Evolutionary conservation across 2,797 vertebrate genomes (phyloP), one percentile per base, ranked within the genome.

Genomic region (Atherinosoma microstoma): DNA sequence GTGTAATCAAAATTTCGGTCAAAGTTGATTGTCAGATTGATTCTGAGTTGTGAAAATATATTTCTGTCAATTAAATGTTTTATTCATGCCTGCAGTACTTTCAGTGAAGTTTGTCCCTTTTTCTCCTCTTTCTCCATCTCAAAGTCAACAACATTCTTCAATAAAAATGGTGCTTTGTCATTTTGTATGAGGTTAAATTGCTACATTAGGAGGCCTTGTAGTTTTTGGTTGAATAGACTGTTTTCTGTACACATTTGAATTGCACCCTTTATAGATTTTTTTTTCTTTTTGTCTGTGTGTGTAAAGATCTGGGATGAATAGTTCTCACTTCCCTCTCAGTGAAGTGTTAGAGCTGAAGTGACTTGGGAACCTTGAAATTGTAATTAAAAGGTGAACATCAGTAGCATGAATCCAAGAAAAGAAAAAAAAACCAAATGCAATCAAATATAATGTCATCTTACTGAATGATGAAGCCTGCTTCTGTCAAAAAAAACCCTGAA

Each of bases 331-430:
- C 79, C 51, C 64, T 84, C 80, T 79, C 59, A 60, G 67, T 45
- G 78, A 81, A 82, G 73, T 16, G 15, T 75, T 73, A 66, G 84
- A 87, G 84, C 70, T 86, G 60, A 88, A 92, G 87, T 91, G 89
- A 68, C 49, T 83, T 15, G 0, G 62, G 70, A 87, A 85, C 91
- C 91, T 93, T 92, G 90, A 87, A 76, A 83, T 85, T 84, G 76
- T 85, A 89, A 91, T 92, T 90, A 92, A 92, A 89, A 84, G 80
- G 65, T 82, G 83, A 90, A 83, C 71, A 58, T 79, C 76, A 65
- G 40, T 57, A 58, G 79, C 63, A 82, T 76, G 82, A 87, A 89
- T 80, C 79, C 67, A 8, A 59, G 71, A 70, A 73, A 80, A 66
- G 20, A 49, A 49, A 53, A 51, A 24, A 80, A 69, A 24, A 79